These are phyloP conservation scores for Cassiopea andromeda DNA, from an alignment of 30 jellyfish, hydroid and myxozoan genomes.

Conservation along the genomic window DNA sequence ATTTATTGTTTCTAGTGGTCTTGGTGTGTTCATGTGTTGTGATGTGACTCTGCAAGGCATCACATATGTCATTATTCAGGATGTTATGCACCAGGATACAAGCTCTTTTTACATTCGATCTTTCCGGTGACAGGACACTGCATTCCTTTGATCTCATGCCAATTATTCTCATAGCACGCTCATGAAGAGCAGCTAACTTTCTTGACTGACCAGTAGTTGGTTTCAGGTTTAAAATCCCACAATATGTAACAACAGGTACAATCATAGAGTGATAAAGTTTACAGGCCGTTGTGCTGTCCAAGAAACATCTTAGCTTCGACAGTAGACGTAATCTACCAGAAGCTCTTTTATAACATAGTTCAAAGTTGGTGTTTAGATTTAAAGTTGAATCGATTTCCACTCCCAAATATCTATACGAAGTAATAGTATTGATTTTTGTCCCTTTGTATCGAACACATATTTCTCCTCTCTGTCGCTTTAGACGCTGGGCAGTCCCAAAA, in stretches of 20 bases:
- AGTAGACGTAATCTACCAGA: conserved; percentile 64
- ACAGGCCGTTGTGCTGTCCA: conserved; percentile 47
- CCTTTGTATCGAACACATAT: conserved; percentile 23
- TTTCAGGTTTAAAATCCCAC: conserved; percentile 37
- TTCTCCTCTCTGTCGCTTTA: conserved; percentile 28
- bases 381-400: conserved; percentile 43
- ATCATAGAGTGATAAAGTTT: conserved; percentile 34
- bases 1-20: conserved; percentile 55
- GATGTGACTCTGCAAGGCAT: conserved; percentile 61
- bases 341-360: conserved; percentile 34
- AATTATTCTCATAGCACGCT: conserved; percentile 36
- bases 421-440: conserved; percentile 1
- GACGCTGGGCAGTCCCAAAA: conserved; percentile 69
- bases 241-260: conserved; percentile 31
- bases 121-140: conserved; percentile 48
- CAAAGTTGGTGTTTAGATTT: conserved; percentile 35
- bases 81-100: conserved; percentile 50
- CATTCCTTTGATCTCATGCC: conserved; percentile 50
- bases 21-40: conserved; percentile 42
- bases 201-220: conserved; percentile 39
- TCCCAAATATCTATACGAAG: conserved; percentile 33
- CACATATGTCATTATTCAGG: conserved; percentile 13
- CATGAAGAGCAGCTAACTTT: conserved; percentile 53
- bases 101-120: conserved; percentile 32
- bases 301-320: conserved; percentile 39